Percentiles rank a stretch among this genome's conserved stretches.
phyloP scores from a whole-genome alignment of 1,140 invertebrate genomes.

The Amphibalanus amphitrite region DNA sequence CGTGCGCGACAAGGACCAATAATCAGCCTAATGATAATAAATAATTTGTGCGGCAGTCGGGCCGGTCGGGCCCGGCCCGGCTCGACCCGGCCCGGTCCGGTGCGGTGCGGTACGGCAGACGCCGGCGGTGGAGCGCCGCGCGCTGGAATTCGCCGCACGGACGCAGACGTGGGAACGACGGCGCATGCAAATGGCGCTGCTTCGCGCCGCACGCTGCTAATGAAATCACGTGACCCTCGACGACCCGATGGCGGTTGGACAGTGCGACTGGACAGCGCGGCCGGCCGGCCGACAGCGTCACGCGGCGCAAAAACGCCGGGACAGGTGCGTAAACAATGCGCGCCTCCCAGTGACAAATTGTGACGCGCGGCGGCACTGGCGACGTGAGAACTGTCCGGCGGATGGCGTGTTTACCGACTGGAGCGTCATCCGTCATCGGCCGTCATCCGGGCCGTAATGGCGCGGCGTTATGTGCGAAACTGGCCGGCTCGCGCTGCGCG shows the following conservation, averaged over 20 bases:
- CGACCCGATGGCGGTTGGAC: too few species aligned
- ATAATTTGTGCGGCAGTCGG: not conserved
- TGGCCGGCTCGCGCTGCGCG: too few species aligned
- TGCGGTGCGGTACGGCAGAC: too few species aligned
- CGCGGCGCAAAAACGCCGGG: not conserved
- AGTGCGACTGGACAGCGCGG: too few species aligned
- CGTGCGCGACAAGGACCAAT: not conserved
- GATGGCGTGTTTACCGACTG: not conserved
- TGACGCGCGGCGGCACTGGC: too few species aligned
- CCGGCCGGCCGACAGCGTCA: too few species aligned
- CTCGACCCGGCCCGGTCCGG: too few species aligned
- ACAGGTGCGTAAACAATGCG: constrained; percentile 1
- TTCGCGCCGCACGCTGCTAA: not conserved
- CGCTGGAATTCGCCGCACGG: not conserved
- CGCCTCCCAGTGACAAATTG: not conserved
- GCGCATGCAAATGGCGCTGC: not conserved
- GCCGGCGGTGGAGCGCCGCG: not conserved
- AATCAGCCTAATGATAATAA: not conserved
- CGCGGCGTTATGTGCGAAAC: not conserved
- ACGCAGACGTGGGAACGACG: not conserved
- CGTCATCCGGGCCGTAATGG: not conserved
- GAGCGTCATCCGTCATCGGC: not conserved
- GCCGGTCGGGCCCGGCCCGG: too few species aligned
- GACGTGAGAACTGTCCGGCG: not conserved
- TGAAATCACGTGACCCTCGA: not conserved